Conservation (phyloP, 2,113 vertebrate species). For the Morphnarchus princeps region DNA sequence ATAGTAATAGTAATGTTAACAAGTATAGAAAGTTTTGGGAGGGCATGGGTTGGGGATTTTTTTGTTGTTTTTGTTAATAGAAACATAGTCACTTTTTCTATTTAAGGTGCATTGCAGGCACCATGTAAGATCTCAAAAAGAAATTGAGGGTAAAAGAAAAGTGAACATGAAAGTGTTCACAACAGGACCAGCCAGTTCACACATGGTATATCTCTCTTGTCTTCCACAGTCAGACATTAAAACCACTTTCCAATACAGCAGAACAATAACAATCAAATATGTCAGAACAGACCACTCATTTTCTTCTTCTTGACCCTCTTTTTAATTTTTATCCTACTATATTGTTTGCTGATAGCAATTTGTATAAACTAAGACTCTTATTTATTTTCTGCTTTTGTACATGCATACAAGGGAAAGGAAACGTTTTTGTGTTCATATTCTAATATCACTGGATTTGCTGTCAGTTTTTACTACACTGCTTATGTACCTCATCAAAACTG, state of each 20-base stretch:
- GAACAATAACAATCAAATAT: not conserved
- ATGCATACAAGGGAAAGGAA: not conserved
- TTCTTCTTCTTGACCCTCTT: not conserved
- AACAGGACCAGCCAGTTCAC: not conserved
- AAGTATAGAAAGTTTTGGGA: not conserved
- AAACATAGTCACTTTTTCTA: not conserved
- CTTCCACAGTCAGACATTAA: not conserved
- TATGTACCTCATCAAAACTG: not conserved
- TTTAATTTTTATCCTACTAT: not conserved
- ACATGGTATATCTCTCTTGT: not conserved
- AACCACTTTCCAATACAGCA: not conserved
- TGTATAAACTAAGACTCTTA: not conserved
- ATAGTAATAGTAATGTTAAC: not conserved
- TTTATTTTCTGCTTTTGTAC: not conserved
- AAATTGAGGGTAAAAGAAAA: not conserved
- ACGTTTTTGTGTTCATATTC: not conserved
- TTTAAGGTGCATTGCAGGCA: not conserved
- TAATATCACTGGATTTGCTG: not conserved
- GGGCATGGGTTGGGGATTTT: accelerated
- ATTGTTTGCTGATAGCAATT: not conserved
- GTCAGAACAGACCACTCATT: not conserved
- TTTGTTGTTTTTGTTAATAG: not conserved
- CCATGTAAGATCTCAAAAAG: not conserved
- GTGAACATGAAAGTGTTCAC: accelerated
- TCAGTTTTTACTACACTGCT: not conserved